phyloP scores from a whole-genome alignment of 2,113 vertebrate species.

The Phoenicopterus ruber region DNA sequence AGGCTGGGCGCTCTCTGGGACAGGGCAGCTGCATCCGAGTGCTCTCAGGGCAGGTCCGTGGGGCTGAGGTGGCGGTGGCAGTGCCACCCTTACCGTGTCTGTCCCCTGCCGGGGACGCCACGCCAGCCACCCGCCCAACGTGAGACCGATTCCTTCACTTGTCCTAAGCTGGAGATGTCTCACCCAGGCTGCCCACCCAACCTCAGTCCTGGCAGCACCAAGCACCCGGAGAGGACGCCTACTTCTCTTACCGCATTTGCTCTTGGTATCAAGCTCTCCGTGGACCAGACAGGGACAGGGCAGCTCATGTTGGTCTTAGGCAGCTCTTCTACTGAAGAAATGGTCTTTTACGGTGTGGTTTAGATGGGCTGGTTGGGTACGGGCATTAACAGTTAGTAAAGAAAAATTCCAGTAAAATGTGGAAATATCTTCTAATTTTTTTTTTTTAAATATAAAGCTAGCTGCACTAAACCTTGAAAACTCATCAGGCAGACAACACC shows the following conservation, averaged over 20 bases:
- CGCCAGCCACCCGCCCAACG: accelerated
- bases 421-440: not conserved
- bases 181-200: not conserved
- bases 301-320: not conserved
- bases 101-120: too few relatives aligned
- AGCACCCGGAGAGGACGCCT: not conserved
- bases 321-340: not conserved
- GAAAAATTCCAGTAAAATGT: not conserved
- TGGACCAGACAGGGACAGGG: too few relatives aligned
- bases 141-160: not conserved
- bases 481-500: not conserved
- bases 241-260: not conserved
- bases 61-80: too few relatives aligned
- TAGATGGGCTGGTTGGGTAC: not conserved
- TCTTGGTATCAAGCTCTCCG: not conserved
- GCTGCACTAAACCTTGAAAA: not conserved
- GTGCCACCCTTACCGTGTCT: too few relatives aligned
- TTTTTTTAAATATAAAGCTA: not conserved
- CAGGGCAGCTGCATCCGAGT: too few relatives aligned
- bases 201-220: not conserved
- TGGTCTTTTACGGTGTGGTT: not conserved
- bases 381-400: not conserved
- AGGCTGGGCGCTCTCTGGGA: too few relatives aligned
- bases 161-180: not conserved
- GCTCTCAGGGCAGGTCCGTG: too few relatives aligned